Base-by-base conservation (phyloP, 2,888 invertebrate genomes). In the Caenorhabditis angaria region DNA sequence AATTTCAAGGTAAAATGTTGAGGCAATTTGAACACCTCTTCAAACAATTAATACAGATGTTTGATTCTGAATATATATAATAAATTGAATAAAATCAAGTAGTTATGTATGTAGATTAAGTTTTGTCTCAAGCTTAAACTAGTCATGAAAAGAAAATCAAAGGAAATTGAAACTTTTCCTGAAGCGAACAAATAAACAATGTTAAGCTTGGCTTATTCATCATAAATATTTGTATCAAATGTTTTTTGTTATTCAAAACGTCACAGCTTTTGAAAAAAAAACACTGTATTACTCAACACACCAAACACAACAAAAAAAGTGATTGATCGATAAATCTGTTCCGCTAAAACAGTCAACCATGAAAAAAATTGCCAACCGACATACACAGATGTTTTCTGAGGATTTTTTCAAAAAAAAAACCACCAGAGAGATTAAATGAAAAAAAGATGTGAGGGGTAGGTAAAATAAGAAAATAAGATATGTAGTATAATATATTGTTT, bases 1-100 rank as follows among this genome's bases (percentile, higher is more conserved):
- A 41, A 41, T 41, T 41, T 41, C 41, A 41, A 41, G 41, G 41
- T 41, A 41, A 41, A 41, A 41, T 41, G 41, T 41, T 41, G 41
- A n/a, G n/a, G 41, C 41, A 41, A 41, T 41, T 41, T 41, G 41
- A 41, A 41, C 41, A 41, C 41, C 41, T 41, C 41, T 41, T 41
- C 41, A 41, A 14, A 41, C 41, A 41, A 41, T 41, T 41, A 41
- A 12, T 41, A 41, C 41, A 41, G 41, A 41, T 41, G 41, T 41
- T 41, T 41, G 41, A 41, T 41, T 41, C 41, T 6, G 41, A 41
- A 41, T 41, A 14, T 12, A 18, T 18, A 41, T n/a, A n/a, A n/a
- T n/a, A 41, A 41, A 41, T 12, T 41, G 41, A 18, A n/a, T n/a
- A n/a, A 18, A 41, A 41, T 41, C 41, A 41, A 41, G 41, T 41